Conservation (phyloP, 2,113 vertebrate genomes). For the Brachirus orientalis region DNA sequence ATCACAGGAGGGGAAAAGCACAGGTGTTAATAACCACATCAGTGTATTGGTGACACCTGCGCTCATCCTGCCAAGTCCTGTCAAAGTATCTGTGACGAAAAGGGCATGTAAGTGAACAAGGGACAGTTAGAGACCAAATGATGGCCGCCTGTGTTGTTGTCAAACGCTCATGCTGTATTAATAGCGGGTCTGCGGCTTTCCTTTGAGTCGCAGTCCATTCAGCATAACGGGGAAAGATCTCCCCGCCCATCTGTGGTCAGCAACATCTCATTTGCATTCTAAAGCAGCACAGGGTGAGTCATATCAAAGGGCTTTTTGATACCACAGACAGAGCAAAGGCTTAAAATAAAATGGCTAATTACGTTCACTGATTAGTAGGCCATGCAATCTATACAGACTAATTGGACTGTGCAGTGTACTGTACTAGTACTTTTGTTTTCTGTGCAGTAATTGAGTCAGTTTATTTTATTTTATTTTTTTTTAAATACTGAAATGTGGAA, state of each 20-base stretch:
- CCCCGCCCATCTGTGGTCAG: constrained; percentile 51
- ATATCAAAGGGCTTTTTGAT: constrained; percentile 76
- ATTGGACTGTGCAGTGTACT: constrained; percentile 68
- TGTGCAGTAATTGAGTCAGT: constrained; percentile 52
- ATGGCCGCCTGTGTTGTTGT: constrained; percentile 25
- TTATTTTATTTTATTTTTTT: too few relatives aligned
- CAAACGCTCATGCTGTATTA: constrained; percentile 34
- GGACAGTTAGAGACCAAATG: too few relatives aligned
- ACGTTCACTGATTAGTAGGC: constrained; percentile 62
- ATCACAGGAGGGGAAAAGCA: too few relatives aligned
- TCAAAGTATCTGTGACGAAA: too few relatives aligned
- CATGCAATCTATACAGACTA: constrained; percentile 60
- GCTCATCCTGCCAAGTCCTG: too few relatives aligned
- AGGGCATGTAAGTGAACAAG: too few relatives aligned
- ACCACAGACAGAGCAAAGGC: constrained; percentile 61
- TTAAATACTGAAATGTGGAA: constrained; percentile 34
- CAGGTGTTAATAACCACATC: too few relatives aligned
- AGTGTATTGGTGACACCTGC: too few relatives aligned
- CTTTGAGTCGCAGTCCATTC: constrained; percentile 66
- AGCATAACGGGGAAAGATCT: constrained; percentile 49
- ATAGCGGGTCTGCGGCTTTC: constrained; percentile 41
- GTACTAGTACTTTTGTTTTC: constrained; percentile 53
- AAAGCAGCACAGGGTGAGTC: constrained; percentile 63
- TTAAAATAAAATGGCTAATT: constrained; percentile 75
- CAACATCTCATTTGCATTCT: constrained; percentile 71